Conservation (phyloP, 2,888 invertebrate genomes). For the Drosophila rubida region DNA sequence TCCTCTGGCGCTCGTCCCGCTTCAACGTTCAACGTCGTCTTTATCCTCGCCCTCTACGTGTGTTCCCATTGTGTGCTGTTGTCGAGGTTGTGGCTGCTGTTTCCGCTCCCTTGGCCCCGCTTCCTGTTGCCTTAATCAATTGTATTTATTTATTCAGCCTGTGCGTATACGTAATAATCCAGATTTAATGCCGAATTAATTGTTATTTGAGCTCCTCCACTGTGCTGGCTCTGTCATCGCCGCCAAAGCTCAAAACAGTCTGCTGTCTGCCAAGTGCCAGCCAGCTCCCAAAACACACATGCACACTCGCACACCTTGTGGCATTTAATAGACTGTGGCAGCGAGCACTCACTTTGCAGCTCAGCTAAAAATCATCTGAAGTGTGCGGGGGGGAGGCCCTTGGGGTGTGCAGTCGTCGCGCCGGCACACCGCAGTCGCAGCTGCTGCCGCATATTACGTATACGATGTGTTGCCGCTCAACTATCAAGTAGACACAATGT, state of each 20-base stretch:
- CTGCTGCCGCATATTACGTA: constrained; percentile 38
- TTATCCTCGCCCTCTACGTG: constrained; percentile 11
- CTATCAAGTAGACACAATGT: constrained; percentile 41
- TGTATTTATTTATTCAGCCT: constrained; percentile 35
- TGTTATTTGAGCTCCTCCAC: constrained; percentile 19
- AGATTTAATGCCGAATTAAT: constrained; percentile 48
- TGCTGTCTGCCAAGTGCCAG: constrained; percentile 24
- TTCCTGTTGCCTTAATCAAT: constrained; percentile 45
- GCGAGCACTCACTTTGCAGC: constrained; percentile 37
- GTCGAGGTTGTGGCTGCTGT: constrained; percentile 25
- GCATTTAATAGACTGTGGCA: constrained; percentile 46
- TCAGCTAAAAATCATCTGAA: constrained; percentile 30
- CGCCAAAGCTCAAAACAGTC: constrained; percentile 34
- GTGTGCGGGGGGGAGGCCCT: constrained; percentile 19
- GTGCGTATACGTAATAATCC: constrained; percentile 43
- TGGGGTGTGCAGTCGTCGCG: neutral
- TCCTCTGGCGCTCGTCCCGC: neutral
- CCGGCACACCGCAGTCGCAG: constrained; percentile 2
- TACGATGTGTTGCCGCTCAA: constrained; percentile 27
- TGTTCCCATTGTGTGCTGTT: constrained; percentile 26
- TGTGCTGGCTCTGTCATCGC: constrained; percentile 6
- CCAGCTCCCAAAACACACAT: constrained; percentile 21
- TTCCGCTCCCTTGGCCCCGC: constrained; percentile 36
- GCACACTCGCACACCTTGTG: constrained; percentile 18
- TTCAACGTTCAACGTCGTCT: neutral